Conservation (phyloP, 2,888 invertebrate genomes). For the Plebejus anna region DNA sequence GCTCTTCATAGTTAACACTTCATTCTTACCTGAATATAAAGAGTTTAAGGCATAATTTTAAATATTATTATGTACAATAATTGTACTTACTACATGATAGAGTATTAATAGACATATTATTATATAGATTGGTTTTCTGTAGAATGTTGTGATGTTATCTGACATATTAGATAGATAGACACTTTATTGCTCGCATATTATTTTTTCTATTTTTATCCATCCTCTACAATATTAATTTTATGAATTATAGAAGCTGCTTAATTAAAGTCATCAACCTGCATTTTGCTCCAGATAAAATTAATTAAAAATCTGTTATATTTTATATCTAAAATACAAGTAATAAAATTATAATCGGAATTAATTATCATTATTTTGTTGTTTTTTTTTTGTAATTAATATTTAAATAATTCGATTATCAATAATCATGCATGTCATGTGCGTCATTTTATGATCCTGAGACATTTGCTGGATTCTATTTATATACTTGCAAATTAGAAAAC, state of each 20-base stretch:
- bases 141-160: not conserved
- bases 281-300: not conserved
- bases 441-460: not conserved
- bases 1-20: not conserved
- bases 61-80: too few relatives aligned
- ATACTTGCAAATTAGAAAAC: not conserved
- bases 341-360: not conserved
- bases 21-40: not conserved
- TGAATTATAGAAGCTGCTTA: not conserved
- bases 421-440: not conserved
- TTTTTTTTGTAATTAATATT: not conserved
- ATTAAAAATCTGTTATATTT: not conserved
- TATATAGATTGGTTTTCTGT: not conserved
- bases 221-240: too few relatives aligned
- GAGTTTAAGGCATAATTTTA: not conserved
- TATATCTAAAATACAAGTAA: not conserved
- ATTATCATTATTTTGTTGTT: not conserved
- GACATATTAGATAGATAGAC: not conserved
- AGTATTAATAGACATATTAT: too few relatives aligned
- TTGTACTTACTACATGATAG: too few relatives aligned
- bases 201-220: not conserved
- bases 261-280: not conserved
- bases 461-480: constrained; percentile 3
- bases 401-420: not conserved
- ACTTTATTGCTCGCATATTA: not conserved